Base-by-base conservation (phyloP, 2,797 vertebrate species). In the Chrysocyon brachyurus region DNA sequence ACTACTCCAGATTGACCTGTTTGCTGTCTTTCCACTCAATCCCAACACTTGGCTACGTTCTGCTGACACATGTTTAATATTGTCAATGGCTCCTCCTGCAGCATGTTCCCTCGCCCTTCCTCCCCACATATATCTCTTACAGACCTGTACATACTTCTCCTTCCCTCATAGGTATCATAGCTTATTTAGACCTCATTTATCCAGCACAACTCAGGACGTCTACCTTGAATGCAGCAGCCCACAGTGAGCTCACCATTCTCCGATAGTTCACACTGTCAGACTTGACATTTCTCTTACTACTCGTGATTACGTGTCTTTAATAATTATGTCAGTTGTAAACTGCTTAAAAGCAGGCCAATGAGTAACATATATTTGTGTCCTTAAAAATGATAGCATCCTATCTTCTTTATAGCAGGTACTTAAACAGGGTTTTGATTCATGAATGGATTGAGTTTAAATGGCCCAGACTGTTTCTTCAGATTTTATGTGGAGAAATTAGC, bases 381-480 rank as follows among this genome's bases (percentile, higher is more conserved):
- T 91, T 88, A 70, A 90, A 93, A 97, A 86, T 86, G 19, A 87
- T 66, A 83, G 63, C 36, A 61, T 87, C 73, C 6, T 52, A 92
- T 90, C 22, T 90, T 95, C 89, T 95, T 92, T 95, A 96, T 36
- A 83, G 46, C 16, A 49, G 59, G 36, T 84, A 12, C 72, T 94
- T 73, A 79, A 93, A 81, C 33, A 75, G 81, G 75, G 66, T 93
- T 91, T 97, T 91, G 68, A 64, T 66, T 97, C 36, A 77, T 82
- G 63, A 97, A 73, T 66, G 59, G 33, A 87, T 66, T 95, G 36
- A 68, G 64, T 86, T 95, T 83, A 97, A 95, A 66, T 92, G n/a
- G 28, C 16, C 31, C 78, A 81, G 87, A 79, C 59, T 90, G 12
- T 87, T 85, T 96, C 86, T 87, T 59, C 56, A 78, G n/a, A 93